A percentile compares a stretch with the other conserved stretches of the same genome.
phyloP scores from a whole-genome alignment of 1,140 invertebrate genomes.

The Sipha flava region DNA sequence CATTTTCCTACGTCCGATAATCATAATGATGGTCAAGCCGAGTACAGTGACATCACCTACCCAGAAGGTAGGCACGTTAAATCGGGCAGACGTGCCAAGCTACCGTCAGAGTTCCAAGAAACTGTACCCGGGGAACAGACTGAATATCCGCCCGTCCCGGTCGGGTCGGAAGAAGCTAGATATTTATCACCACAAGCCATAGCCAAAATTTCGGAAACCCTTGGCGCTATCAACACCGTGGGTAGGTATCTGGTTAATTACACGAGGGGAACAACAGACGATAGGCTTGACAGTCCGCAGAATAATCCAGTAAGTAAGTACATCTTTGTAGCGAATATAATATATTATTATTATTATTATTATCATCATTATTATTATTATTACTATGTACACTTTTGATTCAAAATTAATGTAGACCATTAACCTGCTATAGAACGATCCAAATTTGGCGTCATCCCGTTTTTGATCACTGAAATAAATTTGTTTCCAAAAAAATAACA shows the following conservation, averaged over 20 bases:
- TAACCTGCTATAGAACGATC: too few species aligned
- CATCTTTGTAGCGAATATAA: background rate
- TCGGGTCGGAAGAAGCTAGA: slow-evolving; percentile 34
- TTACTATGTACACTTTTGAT: too few species aligned
- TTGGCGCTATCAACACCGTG: slow-evolving; percentile 70
- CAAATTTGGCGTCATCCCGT: too few species aligned
- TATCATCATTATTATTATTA: too few species aligned
- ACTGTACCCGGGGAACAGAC: background rate
- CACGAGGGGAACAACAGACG: slow-evolving; percentile 47
- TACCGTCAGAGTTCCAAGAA: slow-evolving; percentile 13
- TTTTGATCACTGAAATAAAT: too few species aligned
- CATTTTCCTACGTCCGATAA: background rate
- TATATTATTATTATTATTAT: too few species aligned
- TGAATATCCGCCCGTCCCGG: background rate
- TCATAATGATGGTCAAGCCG: background rate
- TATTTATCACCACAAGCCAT: slow-evolving; percentile 42
- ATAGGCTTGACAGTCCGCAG: slow-evolving; percentile 2
- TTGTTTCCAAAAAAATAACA: too few species aligned
- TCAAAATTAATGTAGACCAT: too few species aligned
- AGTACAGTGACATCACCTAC: background rate
- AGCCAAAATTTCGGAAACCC: slow-evolving; percentile 49
- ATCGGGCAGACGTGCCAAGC: slow-evolving; percentile 21
- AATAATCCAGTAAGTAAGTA: slow-evolving; percentile 30
- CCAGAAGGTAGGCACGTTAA: background rate
- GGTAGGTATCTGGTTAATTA: slow-evolving; percentile 75